Evolutionary conservation across 2,888 invertebrate species (phyloP).

Genomic region (Anticlea derivata): DNA sequence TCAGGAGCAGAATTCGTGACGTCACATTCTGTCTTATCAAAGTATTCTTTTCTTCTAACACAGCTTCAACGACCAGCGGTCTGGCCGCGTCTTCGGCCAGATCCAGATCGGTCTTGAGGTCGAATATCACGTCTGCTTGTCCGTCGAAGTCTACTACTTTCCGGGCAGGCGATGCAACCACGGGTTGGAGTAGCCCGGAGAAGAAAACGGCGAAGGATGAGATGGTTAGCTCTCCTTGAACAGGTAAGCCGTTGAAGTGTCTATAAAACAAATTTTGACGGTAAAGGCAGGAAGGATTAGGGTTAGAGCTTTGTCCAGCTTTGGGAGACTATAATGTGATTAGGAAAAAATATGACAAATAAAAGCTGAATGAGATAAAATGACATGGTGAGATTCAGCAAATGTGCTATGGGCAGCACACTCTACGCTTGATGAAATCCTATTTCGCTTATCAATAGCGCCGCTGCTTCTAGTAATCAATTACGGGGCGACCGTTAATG

Average conservation of each 20-base stretch:
- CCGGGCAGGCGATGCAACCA: slow-evolving; percentile 88
- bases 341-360: too few relatives aligned
- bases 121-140: slow-evolving; percentile 88
- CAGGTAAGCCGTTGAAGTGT: slow-evolving; percentile 93
- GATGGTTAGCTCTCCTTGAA: slow-evolving; percentile 93
- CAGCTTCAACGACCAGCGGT: slow-evolving; percentile 92
- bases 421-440: too few relatives aligned
- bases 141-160: slow-evolving; percentile 88
- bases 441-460: too few relatives aligned
- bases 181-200: slow-evolving; percentile 91
- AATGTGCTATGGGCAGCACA: too few relatives aligned
- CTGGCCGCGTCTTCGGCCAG: slow-evolving; percentile 91
- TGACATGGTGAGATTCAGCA: too few relatives aligned
- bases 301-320: too few relatives aligned
- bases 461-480: too few relatives aligned
- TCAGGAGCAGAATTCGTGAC: slow-evolving; percentile 84
- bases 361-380: too few relatives aligned
- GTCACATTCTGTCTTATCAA: slow-evolving; percentile 92
- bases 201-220: slow-evolving; percentile 93
- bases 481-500: too few relatives aligned
- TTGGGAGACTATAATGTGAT: too few relatives aligned
- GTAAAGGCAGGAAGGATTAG: neutral
- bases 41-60: slow-evolving; percentile 95
- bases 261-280: slow-evolving; percentile 66
- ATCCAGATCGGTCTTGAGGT: slow-evolving; percentile 89